Percentiles rank a stretch among this genome's conserved stretches.
phyloP scores from a whole-genome alignment of 2,113 vertebrate species.

The Dipodomys spectabilis region DNA sequence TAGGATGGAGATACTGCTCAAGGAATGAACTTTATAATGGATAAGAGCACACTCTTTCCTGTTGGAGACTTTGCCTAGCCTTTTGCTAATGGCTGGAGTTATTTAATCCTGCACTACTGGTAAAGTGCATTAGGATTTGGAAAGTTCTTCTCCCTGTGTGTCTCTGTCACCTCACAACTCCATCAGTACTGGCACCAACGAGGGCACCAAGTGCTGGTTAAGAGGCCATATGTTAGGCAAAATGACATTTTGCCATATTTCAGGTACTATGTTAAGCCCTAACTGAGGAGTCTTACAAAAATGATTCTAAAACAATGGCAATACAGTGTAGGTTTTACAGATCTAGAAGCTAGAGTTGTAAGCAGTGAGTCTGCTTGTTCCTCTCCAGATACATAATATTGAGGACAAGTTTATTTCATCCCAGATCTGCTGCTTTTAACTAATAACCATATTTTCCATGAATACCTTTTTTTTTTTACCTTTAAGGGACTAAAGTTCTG shows the following conservation, averaged over 20 bases:
- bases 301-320: neutral
- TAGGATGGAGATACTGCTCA: neutral
- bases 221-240: neutral
- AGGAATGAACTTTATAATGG: neutral
- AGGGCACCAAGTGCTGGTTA: neutral
- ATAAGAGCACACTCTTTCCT: neutral
- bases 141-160: neutral
- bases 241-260: slow-evolving; percentile 18
- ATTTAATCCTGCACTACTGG: neutral
- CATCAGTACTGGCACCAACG: neutral
- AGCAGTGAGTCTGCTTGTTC: neutral
- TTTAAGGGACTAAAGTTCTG: slow-evolving; percentile 12
- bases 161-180: neutral
- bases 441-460: neutral
- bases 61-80: neutral
- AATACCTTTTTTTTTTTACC: neutral
- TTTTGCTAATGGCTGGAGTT: neutral
- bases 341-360: neutral
- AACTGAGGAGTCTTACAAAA: neutral
- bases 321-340: neutral
- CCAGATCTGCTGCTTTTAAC: neutral
- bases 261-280: neutral
- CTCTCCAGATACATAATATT: neutral
- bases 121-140: neutral
- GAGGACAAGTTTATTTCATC: neutral